Evolutionary conservation across 2,113 vertebrate genomes (phyloP).

Genomic region (Pseudorasbora parva): DNA sequence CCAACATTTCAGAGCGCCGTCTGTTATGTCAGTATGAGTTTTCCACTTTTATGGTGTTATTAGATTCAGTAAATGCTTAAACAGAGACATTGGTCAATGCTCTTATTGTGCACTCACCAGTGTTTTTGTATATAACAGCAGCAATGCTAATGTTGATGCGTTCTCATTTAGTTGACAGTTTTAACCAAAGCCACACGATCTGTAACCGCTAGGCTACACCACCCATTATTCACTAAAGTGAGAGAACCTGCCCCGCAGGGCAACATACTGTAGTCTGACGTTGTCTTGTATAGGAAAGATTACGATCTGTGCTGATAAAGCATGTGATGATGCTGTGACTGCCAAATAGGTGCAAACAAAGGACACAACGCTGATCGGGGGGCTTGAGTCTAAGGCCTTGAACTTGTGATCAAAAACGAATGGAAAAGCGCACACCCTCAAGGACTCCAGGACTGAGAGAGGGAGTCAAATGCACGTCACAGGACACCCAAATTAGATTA

Average conservation of each 20-base stretch:
- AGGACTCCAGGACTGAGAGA: constrained; percentile 11
- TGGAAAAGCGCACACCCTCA: constrained; percentile 38
- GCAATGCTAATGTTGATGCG: neutral
- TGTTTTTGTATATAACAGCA: neutral
- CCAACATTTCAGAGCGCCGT: neutral
- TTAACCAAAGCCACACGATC: neutral
- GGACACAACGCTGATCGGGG: neutral
- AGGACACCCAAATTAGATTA: constrained; percentile 67
- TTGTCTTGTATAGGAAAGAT: neutral
- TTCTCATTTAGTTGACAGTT: neutral
- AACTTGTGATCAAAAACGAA: constrained; percentile 59
- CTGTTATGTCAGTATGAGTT: neutral
- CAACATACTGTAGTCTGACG: neutral
- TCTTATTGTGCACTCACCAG: neutral
- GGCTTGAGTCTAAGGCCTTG: constrained; percentile 37
- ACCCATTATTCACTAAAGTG: neutral
- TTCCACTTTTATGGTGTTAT: neutral
- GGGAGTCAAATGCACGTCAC: constrained; percentile 59
- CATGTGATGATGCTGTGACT: constrained; percentile 61
- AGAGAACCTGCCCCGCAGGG: constrained; percentile 2
- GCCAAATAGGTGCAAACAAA: constrained; percentile 34
- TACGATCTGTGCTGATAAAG: constrained; percentile 49
- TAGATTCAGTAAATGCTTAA: constrained; percentile 2
- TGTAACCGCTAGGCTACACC: neutral
- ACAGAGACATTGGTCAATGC: neutral